Conservation (phyloP, 2,113 vertebrate species). For the Sinocyclocheilus anophthalmus region DNA sequence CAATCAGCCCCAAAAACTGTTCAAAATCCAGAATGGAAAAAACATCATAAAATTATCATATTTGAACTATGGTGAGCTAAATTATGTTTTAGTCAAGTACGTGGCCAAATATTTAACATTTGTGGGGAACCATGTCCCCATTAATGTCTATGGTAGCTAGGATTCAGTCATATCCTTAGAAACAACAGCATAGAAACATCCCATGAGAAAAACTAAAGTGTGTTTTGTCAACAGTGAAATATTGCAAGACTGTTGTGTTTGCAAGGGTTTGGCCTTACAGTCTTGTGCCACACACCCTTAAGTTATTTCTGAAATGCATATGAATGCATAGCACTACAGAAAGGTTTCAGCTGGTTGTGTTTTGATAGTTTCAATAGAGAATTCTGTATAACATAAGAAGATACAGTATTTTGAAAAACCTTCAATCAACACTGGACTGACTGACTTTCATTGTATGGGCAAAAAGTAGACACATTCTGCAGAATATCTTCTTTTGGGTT, state of each 20-base stretch:
- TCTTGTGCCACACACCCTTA: constrained; percentile 32
- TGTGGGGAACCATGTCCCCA: too few species aligned
- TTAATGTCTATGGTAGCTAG: neutral
- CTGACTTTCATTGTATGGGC: neutral
- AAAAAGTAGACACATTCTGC: neutral
- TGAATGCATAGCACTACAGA: constrained; percentile 17
- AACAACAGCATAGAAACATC: neutral
- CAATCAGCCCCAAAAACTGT: neutral
- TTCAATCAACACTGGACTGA: neutral
- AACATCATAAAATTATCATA: neutral
- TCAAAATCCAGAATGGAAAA: neutral
- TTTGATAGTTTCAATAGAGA: neutral
- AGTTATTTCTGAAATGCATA: constrained; percentile 25
- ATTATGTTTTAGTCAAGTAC: neutral
- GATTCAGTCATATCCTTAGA: neutral
- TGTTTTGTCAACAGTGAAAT: neutral
- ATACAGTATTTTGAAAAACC: neutral
- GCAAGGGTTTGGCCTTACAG: constrained; percentile 2
- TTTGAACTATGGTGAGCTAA: neutral
- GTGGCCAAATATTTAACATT: neutral
- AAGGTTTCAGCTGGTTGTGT: neutral
- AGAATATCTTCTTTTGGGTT: too few species aligned
- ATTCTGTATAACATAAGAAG: neutral
- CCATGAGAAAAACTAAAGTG: neutral
- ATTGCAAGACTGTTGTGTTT: constrained; percentile 29